Evolutionary conservation across 1,140 invertebrate species (phyloP), one percentile per base, ranked within the genome.

Genomic region (Bombus cullumanus): DNA sequence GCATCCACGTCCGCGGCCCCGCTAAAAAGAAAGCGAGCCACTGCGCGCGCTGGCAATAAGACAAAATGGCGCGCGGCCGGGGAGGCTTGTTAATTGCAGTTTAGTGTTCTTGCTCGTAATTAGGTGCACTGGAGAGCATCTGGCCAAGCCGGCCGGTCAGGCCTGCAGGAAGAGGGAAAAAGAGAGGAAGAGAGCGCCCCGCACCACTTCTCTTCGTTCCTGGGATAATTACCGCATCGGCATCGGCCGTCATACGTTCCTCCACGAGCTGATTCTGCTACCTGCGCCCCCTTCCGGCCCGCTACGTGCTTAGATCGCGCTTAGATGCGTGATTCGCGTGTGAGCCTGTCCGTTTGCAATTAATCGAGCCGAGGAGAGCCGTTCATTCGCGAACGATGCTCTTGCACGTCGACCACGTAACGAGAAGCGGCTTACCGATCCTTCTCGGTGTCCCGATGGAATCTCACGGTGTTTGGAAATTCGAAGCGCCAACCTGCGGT

Each of bases 81-180:
- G 82, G 83, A 91, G 90, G 88, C 92, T 94, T 91, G 93, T 94
- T 95, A 95, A 95, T 95, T 94, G 92, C 93, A 94, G 93, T 95
- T 94, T 94, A 94, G 93, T 93, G 92, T 93, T 95, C 93, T 94
- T 90, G 91, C 92, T 93, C 90, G 93, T 94, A 95, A 94, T 95
- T 95, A 95, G 93, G 92, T 91, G 90, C 86, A 92, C 88, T 92
- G 91, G 92, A 91, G 93, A 92, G 93, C 94, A 94, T 91, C 93
- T 94, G 94, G 93, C 82, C 91, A 91, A 75, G 68, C 78, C 64
- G 47, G 43, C 71, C 86, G 37, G 39, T 22, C 53, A 79, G 53
- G 22, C 28, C 59, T 28, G 57, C 28, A 64, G 71, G 34, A 76
- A 73, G 71, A 81, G 72, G 86, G 57, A 86, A 5, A 37, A 31